Percentiles rank a stretch among this genome's conserved stretches.
These are phyloP conservation scores for Tragelaphus oryx DNA, from an alignment of 2,797 vertebrate genomes.

Conservation along the genomic window DNA sequence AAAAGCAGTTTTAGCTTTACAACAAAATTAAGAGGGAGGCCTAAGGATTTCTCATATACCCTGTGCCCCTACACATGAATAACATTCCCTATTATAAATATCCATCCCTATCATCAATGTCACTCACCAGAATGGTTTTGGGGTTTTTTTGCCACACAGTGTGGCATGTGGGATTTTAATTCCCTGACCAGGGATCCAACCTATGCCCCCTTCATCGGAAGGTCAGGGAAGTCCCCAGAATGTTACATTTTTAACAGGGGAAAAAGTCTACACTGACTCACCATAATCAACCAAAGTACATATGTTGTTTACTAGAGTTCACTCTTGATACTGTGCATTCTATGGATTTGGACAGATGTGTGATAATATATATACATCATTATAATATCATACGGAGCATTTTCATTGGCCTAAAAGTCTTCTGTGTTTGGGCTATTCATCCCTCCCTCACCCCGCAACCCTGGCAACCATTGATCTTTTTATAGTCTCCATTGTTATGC, in stretches of 20 bases:
- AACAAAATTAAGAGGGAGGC: no score
- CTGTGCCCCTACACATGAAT: no score
- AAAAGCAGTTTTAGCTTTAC: no score
- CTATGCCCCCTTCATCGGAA: not conserved
- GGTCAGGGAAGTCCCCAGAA: not conserved
- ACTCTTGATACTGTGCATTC: not conserved
- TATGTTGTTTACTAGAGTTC: not conserved
- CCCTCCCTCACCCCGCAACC: not conserved
- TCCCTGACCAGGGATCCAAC: not conserved
- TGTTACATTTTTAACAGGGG: not conserved
- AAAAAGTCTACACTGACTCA: not conserved
- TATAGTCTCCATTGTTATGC: not conserved
- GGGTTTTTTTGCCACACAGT: not conserved
- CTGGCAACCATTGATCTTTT: not conserved
- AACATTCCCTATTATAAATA: not conserved
- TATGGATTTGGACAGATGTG: not conserved
- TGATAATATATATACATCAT: not conserved
- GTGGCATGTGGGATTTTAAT: not conserved
- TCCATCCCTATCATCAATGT: not conserved
- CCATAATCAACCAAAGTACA: not conserved
- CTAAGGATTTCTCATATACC: no score
- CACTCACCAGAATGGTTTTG: not conserved
- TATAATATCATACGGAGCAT: not conserved
- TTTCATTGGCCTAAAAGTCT: not conserved
- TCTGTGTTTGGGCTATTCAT: not conserved